Base-by-base conservation (phyloP, 2,113 vertebrate species). In the Mus spicilegus region DNA sequence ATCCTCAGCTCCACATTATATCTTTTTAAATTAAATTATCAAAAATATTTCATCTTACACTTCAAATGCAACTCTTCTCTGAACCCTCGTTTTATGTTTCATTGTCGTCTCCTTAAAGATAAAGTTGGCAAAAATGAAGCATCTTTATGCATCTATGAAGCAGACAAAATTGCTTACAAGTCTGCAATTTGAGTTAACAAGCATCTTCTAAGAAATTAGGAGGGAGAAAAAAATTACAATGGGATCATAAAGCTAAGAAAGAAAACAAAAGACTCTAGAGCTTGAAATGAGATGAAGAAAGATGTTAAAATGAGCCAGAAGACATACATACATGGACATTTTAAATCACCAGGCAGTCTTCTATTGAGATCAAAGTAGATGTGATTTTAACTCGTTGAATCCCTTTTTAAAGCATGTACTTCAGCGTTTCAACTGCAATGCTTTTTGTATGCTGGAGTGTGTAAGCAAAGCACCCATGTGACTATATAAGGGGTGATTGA, bases 21-120 rank as follows among this genome's bases (percentile, higher is more conserved):
- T 69, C 33, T 87, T 95, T 94, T 90, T 42, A 94, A 61, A 87
- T 51, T 63, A 90, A 73, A 67, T 20, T 90, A 88, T 63, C 88
- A 94, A 46, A 80, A 81, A 67, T 73, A 51, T 0, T 89, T 67
- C 51, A 54, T 94, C 17, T 87, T 22, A 87, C 78, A 54, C 19
- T 80, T 93, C 75, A 87, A 14, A 63, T 90, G 24, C 49, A 17
- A 63, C 49, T 42, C 14, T 80, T 12, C 80, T 26, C n/a, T 72
- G 61, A 96, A 90, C 80, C 67, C 65, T 65, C 26, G 80, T 94
- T 69, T 86, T 89, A 56, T 4, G 0, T 73, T 93, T 97, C 51
- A 70, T 91, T 82, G 46, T 65, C 73, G 33, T 77, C 93, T 90
- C 88, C 70, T 95, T 92, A 36, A 95, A 42, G 20, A 75, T 87